These are phyloP conservation scores for Cryptotermes secundus DNA, from an alignment of 1,140 invertebrate genomes.

Conservation along the genomic window DNA sequence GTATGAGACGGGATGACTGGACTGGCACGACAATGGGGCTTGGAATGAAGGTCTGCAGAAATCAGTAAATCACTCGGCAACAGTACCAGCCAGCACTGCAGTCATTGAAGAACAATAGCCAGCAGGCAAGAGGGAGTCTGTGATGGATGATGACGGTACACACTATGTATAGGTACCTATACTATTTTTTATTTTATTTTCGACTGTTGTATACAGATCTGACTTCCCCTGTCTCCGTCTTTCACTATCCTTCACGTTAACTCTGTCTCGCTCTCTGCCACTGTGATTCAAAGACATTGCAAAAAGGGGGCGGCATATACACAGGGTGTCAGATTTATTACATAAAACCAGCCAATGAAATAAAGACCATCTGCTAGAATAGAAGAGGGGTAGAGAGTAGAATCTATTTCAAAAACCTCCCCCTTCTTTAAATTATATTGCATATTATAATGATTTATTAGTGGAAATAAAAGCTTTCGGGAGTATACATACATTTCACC, in stretches of 20 bases:
- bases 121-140: background rate
- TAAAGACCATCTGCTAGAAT: slow-evolving; percentile 35
- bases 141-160: slow-evolving; percentile 29
- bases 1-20: slow-evolving; percentile 3
- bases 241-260: background rate
- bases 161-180: slow-evolving; percentile 26
- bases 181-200: slow-evolving; percentile 27
- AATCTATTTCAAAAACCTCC: background rate
- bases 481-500: background rate
- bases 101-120: slow-evolving; percentile 30
- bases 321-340: slow-evolving; percentile 35
- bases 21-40: slow-evolving; percentile 7
- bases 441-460: slow-evolving; percentile 35
- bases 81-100: slow-evolving; percentile 10
- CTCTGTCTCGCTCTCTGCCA: background rate
- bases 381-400: slow-evolving; percentile 16
- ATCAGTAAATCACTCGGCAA: slow-evolving; percentile 32
- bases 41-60: slow-evolving; percentile 21
- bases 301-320: slow-evolving; percentile 24
- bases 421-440: slow-evolving; percentile 33
- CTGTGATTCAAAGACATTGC: slow-evolving; percentile 30
- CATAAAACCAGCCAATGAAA: slow-evolving; percentile 36
- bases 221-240: background rate
- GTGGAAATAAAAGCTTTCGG: slow-evolving; percentile 29
- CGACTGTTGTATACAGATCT: slow-evolving; percentile 15